Percentiles rank a stretch among this genome's conserved stretches.
Evolutionary conservation across 2,888 invertebrate genomes (phyloP).

Genomic region (Tenthredo amoena): DNA sequence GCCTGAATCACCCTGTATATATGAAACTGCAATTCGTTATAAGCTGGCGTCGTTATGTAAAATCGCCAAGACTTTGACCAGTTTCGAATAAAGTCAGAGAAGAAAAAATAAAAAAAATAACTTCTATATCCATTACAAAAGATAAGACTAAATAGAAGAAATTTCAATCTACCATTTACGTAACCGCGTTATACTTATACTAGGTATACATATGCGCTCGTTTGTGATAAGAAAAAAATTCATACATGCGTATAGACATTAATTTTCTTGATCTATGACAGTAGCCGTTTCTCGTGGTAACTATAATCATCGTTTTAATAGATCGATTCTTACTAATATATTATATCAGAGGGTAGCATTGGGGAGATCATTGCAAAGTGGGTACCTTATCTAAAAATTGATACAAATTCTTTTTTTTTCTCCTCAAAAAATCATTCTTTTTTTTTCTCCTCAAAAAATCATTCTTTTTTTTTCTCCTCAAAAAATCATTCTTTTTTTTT

Average conservation of each 20-base stretch:
- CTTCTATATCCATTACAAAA: background rate
- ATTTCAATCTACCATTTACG: too few species aligned
- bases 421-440: too few species aligned
- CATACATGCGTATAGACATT: background rate
- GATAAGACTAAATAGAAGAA: too few species aligned
- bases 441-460: too few species aligned
- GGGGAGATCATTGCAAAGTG: too few species aligned
- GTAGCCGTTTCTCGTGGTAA: background rate
- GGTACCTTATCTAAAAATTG: too few species aligned
- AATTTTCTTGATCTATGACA: background rate
- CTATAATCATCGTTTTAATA: background rate
- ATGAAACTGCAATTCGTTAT: background rate
- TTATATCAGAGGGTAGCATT: too few species aligned
- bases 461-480: too few species aligned
- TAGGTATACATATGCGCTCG: background rate
- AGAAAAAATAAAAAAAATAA: background rate
- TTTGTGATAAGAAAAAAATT: background rate
- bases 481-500: too few species aligned
- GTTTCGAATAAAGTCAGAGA: background rate
- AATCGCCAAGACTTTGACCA: background rate
- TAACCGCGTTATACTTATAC: too few species aligned
- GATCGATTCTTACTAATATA: too few species aligned
- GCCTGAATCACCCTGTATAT: background rate
- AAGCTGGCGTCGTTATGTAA: background rate
- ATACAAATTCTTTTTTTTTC: too few species aligned